phyloP scores from a whole-genome alignment of 2,888 invertebrate species.

The Mesorhabditis spiculigera region DNA sequence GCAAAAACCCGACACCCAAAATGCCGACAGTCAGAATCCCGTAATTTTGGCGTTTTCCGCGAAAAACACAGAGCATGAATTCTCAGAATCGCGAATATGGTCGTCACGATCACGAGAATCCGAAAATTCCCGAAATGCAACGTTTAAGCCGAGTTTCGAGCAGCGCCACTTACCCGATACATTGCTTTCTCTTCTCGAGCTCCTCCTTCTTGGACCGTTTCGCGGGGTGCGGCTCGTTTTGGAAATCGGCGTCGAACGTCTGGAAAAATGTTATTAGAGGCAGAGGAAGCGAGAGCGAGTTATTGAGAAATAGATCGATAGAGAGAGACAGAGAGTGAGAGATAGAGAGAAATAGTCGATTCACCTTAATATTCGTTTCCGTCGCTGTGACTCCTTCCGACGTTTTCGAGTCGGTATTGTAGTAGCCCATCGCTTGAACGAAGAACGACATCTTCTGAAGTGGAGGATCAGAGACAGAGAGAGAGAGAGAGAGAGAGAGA shows the following conservation, averaged over 20 bases:
- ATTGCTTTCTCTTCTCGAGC: slow-evolving; percentile 38
- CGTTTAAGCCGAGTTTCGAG: not conserved
- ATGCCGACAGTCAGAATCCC: no score
- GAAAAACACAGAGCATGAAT: no score
- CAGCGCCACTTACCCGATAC: slow-evolving; percentile 32
- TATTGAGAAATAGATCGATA: no score
- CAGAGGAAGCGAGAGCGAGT: no score
- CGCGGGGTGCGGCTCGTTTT: not conserved
- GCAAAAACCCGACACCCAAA: no score
- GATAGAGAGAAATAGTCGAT: no score
- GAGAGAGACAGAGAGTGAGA: no score
- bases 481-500: no score
- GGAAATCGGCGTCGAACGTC: not conserved
- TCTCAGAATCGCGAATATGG: no score
- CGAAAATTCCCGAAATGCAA: not conserved
- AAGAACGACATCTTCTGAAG: not conserved
- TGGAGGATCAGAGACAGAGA: not conserved
- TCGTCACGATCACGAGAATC: no score
- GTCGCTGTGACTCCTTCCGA: not conserved
- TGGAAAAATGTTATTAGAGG: not conserved
- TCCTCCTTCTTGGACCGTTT: slow-evolving; percentile 36
- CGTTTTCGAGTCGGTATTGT: slow-evolving; percentile 3
- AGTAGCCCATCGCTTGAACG: not conserved
- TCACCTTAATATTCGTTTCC: not conserved
- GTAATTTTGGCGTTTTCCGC: no score